Percentiles rank a stretch among this genome's conserved stretches.
These are phyloP conservation scores for Chloroceryle inda DNA, from an alignment of 2,797 vertebrate species.

Conservation along the genomic window DNA sequence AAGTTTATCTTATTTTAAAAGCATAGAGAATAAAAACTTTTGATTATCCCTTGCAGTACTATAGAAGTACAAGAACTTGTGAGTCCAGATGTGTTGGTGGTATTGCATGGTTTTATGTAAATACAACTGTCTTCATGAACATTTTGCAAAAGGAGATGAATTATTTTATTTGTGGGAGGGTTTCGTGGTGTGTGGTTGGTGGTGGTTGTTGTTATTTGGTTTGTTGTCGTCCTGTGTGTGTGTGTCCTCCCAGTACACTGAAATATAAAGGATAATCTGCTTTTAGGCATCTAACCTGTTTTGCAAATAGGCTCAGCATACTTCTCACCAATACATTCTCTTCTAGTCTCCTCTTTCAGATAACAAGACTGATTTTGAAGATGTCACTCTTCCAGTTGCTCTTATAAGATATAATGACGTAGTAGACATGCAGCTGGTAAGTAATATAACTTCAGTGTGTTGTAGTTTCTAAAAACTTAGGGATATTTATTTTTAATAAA, in stretches of 20 bases:
- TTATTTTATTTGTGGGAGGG: background rate
- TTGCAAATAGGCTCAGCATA: background rate
- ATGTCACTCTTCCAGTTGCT: slow-evolving; percentile 87
- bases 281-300: background rate
- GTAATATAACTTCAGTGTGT: background rate
- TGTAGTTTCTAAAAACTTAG: background rate
- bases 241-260: background rate
- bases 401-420: slow-evolving; percentile 88
- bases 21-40: background rate
- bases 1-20: background rate
- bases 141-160: background rate
- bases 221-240: background rate
- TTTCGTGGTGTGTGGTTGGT: too few relatives aligned
- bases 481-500: background rate
- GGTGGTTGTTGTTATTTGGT: background rate
- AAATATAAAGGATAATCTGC: background rate
- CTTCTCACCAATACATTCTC: background rate
- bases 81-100: background rate
- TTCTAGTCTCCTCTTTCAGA: slow-evolving; percentile 83
- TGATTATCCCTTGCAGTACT: background rate
- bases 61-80: background rate
- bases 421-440: slow-evolving; percentile 86
- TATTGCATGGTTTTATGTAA: background rate
- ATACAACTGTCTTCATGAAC: background rate
- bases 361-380: slow-evolving; percentile 84